Conservation (phyloP, 2,113 vertebrate species). For the Heliornis fulica region DNA sequence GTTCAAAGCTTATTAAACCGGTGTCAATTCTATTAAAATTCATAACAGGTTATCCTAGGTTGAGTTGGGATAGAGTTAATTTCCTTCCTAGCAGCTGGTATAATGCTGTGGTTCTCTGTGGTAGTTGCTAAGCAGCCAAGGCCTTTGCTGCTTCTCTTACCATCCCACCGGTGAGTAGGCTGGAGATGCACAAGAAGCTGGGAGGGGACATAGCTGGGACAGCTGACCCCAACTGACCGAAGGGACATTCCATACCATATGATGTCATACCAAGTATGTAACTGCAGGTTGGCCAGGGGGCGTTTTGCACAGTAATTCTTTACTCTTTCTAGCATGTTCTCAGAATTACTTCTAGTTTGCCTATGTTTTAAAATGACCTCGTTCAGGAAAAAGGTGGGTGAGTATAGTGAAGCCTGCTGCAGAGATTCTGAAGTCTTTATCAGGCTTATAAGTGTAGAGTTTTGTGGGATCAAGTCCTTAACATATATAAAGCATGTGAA, state of each 20-base stretch:
- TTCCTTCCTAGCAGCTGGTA: no score
- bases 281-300: no score
- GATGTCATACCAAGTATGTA: no score
- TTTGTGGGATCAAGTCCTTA: background rate
- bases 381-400: background rate
- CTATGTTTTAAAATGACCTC: background rate
- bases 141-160: no score
- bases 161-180: no score
- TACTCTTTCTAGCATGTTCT: background rate
- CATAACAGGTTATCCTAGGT: background rate
- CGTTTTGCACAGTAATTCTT: background rate
- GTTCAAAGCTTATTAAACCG: background rate
- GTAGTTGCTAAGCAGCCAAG: no score
- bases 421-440: background rate
- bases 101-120: no score
- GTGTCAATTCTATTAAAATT: background rate
- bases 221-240: no score
- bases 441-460: background rate
- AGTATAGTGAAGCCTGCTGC: background rate
- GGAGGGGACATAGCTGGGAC: no score
- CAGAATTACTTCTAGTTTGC: background rate
- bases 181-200: no score
- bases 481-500: rapidly evolving
- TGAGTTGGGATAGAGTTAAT: no score
- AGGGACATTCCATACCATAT: no score